Base-by-base conservation (phyloP, 2,888 invertebrate genomes). In the Xylophagus ater region DNA sequence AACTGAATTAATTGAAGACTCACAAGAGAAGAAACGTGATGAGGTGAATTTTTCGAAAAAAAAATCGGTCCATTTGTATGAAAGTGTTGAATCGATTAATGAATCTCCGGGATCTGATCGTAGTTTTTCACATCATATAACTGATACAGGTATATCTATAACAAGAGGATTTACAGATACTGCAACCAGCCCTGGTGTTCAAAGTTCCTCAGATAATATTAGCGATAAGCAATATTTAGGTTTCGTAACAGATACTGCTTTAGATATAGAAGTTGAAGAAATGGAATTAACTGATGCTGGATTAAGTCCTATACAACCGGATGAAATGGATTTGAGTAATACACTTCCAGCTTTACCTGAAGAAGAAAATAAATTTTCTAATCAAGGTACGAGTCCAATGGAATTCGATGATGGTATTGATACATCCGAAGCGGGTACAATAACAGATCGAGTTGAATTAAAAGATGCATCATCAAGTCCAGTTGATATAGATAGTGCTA, bases 381-480 rank as follows among this genome's bases (percentile, higher is more conserved):
- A 70, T 47, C 62, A 60, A 23, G 70, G 66, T 2, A 67, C 68
- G 26, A 70, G 71, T 53, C 70, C 71, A 1, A 65, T 70, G 10
- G 68, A 68, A 43, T 66, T 68, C 45, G 60, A 59, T 6, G 69
- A 67, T 46, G 53, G 62, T 6, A 53, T 69, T 15, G 66, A 67
- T 45, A 70, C 69, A 2, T 69, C 69, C 4, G 72, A 72, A 54
- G 66, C 68, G 18, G 69, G 59, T 4, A 68, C 71, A 15, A 52
- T 66, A 25, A 72, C 71, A 1, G 71, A 71, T 53, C 62, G 62
- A 47, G 57, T 71, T 33, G 66, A 67, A 47, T 68, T 65, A 5
- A 68, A 69, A 53, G 71, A 72, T 52, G 69, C 68, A 1, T 69
- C 69, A 9, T 64, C 60, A 37, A 71, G 71, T 54, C 71, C 72